Base-by-base conservation (phyloP, 2,797 vertebrate species). In the Rhabdomys pumilio region DNA sequence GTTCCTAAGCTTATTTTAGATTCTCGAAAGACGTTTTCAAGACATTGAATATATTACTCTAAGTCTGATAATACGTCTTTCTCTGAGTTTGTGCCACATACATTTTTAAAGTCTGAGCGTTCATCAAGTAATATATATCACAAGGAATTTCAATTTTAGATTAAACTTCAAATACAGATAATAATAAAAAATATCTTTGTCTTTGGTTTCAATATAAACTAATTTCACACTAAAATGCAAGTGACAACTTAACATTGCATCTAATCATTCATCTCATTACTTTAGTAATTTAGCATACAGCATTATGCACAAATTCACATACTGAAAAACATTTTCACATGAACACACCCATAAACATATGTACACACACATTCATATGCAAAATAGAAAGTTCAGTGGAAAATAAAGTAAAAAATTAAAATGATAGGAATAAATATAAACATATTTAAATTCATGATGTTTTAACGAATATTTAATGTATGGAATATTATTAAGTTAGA, bases 391-490 rank as follows among this genome's bases (percentile, higher is more conserved):
- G 63, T 29, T 93, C 61, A 19, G 9, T n/a, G 72, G 61, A 90
- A 20, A 55, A 1, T 65, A 67, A 90, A 77, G 26, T 47, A 22
- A 95, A 93, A 93, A 84, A 29, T 26, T 61, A 86, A 83, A 53
- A 65, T 41, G 19, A 55, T 63, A 87, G 24, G 0, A 59, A 38
- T 9, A 41, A 77, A 53, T 82, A 89, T 61, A 59, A 13, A 84
- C n/a, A 89, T 4, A 77, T n/a, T 93, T 85, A 82, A 72, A 26
- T 90, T 38, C 12, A 6, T 50, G 19, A 76, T 72, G 44, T 73
- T 96, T 96, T 88, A 41, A 24, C 53, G 80, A 79, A 50, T 81
- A 55, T 55, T 26, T 53, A 19, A 38, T 29, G 77, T 57, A 63
- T 63, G 3, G 3, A 41, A 15, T 24, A 72, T 73, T 3, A 20